Evolutionary conservation across 1,140 invertebrate genomes (phyloP), one percentile per base, ranked within the genome.

Genomic region (Druon quercuslanigerum): DNA sequence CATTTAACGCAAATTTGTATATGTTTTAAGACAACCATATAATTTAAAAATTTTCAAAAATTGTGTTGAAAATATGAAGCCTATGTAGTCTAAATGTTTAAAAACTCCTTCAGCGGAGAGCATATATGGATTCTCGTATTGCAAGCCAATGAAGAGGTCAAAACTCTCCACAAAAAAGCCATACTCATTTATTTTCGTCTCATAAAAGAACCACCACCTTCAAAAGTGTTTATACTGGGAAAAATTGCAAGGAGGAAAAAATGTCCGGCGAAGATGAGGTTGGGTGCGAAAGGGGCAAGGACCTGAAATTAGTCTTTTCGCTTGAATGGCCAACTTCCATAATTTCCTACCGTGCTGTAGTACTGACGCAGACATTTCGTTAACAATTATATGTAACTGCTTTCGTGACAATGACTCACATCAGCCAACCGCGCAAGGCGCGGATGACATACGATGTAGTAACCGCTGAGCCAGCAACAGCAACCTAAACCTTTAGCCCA

Each of bases 331-430:
- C 60, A 66, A 46, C 25, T 66, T 66, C 13, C 33, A 66, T 66
- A 66, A 66, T 66, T 66, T 14, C 25, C 33, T 66, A 66, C 60
- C 40, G 60, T 66, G 60, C 60, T 46, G 60, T 66, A 33, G 60
- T 33, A 66, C 25, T 66, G 14, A 40, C 60, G 14, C 20, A n/a
- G 60, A n/a, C 25, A 66, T 66, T 66, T 66, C 60, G 60, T 46
- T 66, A 66, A 66, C 60, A 66, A 66, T 66, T 66, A 66, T 66
- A 66, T 66, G 33, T 66, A 66, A 66, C 60, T 66, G 60, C 25
- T 66, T 54, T 54, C 52, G 52, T 54, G 52, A 54, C 52, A 54
- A 66, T 66, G 60, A 66, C 25, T 25, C 40, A 46, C 40, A 46
- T 46, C 60, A 66, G 60, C 25, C 40, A 66, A 66, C 25, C 57